Base-by-base conservation (phyloP, 2,797 vertebrate species). In the Cheirogaleus major region DNA sequence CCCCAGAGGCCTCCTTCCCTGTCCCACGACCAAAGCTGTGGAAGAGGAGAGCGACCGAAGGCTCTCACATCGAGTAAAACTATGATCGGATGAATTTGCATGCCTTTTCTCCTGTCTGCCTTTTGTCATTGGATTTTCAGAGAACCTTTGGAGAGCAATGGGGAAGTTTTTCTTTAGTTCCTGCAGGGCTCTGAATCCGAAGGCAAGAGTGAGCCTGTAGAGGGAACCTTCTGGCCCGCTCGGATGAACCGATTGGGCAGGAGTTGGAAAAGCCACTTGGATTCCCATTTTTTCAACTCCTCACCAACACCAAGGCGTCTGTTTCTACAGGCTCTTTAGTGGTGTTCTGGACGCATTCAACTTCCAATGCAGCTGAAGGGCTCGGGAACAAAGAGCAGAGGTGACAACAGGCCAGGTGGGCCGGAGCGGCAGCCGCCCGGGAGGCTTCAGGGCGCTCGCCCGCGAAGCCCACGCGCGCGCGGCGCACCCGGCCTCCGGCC, bases 211-310 rank as follows among this genome's bases (percentile, higher is more conserved):
- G 69, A 83, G 18, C 41, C 83, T 80, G 15, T 1, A 79, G 50
- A 32, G 81, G 72, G 73, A 88, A 50, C 14, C 89, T 76, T 41
- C 76, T 23, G 4, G 43, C 84, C 90, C 2, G 10, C 57, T 70
- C 25, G 32, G 65, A 73, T 23, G 89, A 89, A 72, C 89, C 13
- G 10, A 55, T 41, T 17, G 89, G 76, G 63, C 93, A 84, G 50
- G 85, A 96, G 88, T 93, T 93, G 35, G 70, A 76, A 97, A 89
- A 69, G 87, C 95, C 95, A 89, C 82, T 96, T 84, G 23, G 88
- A 83, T 91, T 93, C 41, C 78, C 65, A 87, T 93, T 88, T 95
- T 52, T 65, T 69, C 89, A 88, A 90, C 86, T 95, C 86, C 85
- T 72, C 20, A 75, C 73, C 82, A 63, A 84, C 13, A 87, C 48